These are phyloP conservation scores for Scaptodrosophila lebanonensis DNA, from an alignment of 1,140 invertebrate genomes.

Conservation along the genomic window DNA sequence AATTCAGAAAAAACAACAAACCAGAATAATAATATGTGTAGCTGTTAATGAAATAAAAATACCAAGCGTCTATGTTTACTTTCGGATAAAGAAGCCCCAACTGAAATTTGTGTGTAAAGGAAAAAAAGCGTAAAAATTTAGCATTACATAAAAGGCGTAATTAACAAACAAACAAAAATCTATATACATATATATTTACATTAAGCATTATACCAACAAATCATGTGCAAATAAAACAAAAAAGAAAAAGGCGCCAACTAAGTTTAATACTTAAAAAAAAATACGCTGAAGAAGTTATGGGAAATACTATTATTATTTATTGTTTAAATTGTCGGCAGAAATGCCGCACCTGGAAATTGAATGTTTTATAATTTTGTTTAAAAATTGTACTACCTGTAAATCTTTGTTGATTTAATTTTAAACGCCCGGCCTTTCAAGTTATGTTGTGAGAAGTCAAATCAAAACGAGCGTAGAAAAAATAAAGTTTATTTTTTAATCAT, in stretches of 20 bases:
- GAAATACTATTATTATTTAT: constrained; percentile 44
- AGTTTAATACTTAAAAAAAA: constrained; percentile 48
- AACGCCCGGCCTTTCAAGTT: constrained; percentile 49
- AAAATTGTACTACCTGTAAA: constrained; percentile 34
- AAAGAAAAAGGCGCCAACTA: constrained; percentile 48
- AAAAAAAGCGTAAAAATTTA: constrained; percentile 67
- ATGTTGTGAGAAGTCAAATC: constrained; percentile 40
- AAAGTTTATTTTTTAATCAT: constrained; percentile 21
- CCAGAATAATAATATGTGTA: constrained; percentile 34
- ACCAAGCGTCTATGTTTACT: constrained; percentile 63
- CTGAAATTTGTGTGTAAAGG: constrained; percentile 70
- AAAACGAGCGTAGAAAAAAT: constrained; percentile 2
- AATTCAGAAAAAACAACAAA: constrained; percentile 29
- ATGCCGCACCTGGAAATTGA: no score
- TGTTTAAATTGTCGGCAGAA: constrained; percentile 19
- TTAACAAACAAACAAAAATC: constrained; percentile 29
- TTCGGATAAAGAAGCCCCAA: constrained; percentile 57
- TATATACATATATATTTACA: constrained; percentile 40
- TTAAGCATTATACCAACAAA: constrained; percentile 43
- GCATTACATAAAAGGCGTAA: constrained; percentile 49
- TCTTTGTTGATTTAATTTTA: constrained; percentile 70
- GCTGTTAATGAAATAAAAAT: constrained; percentile 44
- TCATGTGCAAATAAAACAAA: constrained; percentile 17
- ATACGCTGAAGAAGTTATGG: constrained; percentile 13
- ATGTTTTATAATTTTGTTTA: constrained; percentile 35